Conservation (phyloP, 2,888 invertebrate genomes). For the Endomychus coccineus region DNA sequence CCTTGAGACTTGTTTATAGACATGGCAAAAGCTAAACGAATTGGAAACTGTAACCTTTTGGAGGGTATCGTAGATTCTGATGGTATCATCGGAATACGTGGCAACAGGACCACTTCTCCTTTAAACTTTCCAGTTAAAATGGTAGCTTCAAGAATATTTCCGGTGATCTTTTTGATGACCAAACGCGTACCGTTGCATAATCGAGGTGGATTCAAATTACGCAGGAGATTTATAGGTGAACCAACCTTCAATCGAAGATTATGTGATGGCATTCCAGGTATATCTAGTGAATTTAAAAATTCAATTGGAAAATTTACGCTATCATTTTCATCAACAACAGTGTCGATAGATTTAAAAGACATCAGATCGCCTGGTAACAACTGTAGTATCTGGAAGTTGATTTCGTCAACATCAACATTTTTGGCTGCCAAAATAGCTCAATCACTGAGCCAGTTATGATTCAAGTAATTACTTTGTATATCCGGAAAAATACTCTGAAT, state of each 20-base stretch:
- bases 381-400: slow-evolving; percentile 4
- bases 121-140: slow-evolving; percentile 25
- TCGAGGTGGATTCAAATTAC: slow-evolving; percentile 27
- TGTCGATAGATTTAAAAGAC: slow-evolving; percentile 15
- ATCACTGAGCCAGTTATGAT: slow-evolving; percentile 27
- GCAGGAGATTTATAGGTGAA: slow-evolving; percentile 14
- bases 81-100: slow-evolving; percentile 33
- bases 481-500: no score
- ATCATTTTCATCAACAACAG: slow-evolving; percentile 13
- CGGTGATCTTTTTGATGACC: slow-evolving; percentile 25
- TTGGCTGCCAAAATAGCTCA: slow-evolving; percentile 30
- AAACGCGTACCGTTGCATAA: slow-evolving; percentile 28
- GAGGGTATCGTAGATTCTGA: slow-evolving; percentile 26
- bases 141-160: slow-evolving; percentile 29
- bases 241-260: slow-evolving; percentile 16
- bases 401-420: slow-evolving; percentile 27
- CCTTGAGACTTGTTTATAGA: slow-evolving; percentile 37
- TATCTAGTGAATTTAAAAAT: slow-evolving; percentile 18
- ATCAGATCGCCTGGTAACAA: slow-evolving; percentile 8
- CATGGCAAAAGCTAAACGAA: slow-evolving; percentile 31
- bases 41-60: slow-evolving; percentile 28
- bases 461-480: slow-evolving; percentile 23
- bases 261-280: slow-evolving; percentile 14
- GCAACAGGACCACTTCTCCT: slow-evolving; percentile 27
- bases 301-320: slow-evolving; percentile 19